Base-by-base conservation (phyloP, 1,140 invertebrate genomes). In the Pseudachorutes palmiensis region DNA sequence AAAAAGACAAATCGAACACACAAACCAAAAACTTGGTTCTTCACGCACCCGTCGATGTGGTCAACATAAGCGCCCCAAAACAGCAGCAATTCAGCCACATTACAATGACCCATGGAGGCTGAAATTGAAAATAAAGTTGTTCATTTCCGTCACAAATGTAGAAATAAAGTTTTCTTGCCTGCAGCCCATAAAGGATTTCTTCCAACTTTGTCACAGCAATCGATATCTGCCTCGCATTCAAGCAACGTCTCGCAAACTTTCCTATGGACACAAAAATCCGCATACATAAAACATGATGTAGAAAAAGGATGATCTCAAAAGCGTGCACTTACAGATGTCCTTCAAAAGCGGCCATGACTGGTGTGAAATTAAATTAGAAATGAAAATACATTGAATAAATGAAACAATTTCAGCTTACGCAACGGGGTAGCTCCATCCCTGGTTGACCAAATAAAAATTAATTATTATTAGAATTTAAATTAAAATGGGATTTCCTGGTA, bases 21-120 rank as follows among this genome's bases (percentile, higher is more conserved):
- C 19, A 45, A 45, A 19, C 19, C 24, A 14, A n/a, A n/a, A 55
- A 24, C 51, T 26, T 9, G 24, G 24, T 55, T 55, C 24, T 26
- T 55, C 24, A 55, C 51, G 9, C 24, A 55, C 51, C 86, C 84
- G 77, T 94, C 92, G 76, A 94, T 92, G 64, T 87, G 88, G 78
- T 94, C 91, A 26, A 92, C 88, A 75, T 90, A 90, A 72, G 90
- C 91, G 28, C 91, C 90, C 90, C 90, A 92, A 78, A 92, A 92
- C 31, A 94, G 79, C 29, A 94, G 78, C 45, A 91, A 79, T 48
- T 86, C 84, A 1, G 93, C 89, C 28, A 93, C 88, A 22, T 84
- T 82, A 5, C 87, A 84, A 76, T 93, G 90, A 1, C 90, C 90
- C 84, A 91, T 91, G 19, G 89, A 91, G 5, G 89, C 90, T 3